These are phyloP conservation scores for Ispidina picta DNA, from an alignment of 2,797 vertebrate genomes.

Conservation along the genomic window DNA sequence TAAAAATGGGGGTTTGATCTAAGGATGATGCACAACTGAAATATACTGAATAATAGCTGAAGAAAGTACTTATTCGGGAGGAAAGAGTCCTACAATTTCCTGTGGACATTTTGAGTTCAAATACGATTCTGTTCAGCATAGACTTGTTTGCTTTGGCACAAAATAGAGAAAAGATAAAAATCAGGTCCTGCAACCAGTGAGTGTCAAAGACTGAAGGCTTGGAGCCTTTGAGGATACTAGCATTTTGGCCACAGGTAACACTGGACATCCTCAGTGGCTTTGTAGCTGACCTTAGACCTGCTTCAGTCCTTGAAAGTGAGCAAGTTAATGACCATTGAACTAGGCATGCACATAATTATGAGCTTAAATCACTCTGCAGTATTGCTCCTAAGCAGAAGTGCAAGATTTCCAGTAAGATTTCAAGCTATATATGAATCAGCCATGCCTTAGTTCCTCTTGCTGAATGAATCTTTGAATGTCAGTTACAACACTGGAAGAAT, in stretches of 20 bases:
- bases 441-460: not conserved
- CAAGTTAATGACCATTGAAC: not conserved
- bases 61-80: not conserved
- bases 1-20: not conserved
- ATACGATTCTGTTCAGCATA: not conserved
- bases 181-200: not conserved
- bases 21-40: not conserved
- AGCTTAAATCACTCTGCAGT: not conserved
- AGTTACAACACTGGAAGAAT: not conserved
- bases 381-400: not conserved
- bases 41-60: not conserved
- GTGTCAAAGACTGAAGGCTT: not conserved
- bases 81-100: not conserved
- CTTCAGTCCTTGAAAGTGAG: not conserved
- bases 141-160: not conserved
- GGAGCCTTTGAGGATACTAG: not conserved
- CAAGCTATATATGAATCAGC: not conserved
- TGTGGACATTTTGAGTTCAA: not conserved
- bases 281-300: not conserved
- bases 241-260: not conserved
- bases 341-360: not conserved
- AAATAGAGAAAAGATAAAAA: not conserved
- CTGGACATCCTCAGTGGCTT: not conserved
- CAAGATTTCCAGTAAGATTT: not conserved
- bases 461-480: not conserved